Evolutionary conservation across 1,140 invertebrate species (phyloP).

Genomic region (Drosophila ironensis): DNA sequence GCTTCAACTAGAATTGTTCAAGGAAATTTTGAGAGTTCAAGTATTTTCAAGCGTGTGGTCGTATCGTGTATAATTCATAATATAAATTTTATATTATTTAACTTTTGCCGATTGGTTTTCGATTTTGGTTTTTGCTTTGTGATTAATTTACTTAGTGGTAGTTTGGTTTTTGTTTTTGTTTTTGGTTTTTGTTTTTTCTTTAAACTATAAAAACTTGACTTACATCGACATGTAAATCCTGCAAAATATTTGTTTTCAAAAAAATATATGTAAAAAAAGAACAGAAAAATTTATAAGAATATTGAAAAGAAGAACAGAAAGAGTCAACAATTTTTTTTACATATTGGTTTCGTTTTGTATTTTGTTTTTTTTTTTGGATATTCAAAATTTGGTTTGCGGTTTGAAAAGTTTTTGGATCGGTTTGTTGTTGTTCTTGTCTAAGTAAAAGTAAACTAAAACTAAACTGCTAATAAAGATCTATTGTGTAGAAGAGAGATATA

Average conservation of each 20-base stretch:
- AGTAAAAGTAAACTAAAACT: constrained; percentile 46
- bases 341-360: constrained; percentile 18
- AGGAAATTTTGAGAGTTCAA: not conserved
- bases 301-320: constrained; percentile 61
- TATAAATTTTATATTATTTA: constrained; percentile 40
- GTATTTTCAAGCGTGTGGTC: not conserved
- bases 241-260: constrained; percentile 82
- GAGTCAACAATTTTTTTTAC: constrained; percentile 14
- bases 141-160: constrained; percentile 31
- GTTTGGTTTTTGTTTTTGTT: constrained; percentile 10
- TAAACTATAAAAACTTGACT: constrained; percentile 82
- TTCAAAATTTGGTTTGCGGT: too few species aligned
- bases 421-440: constrained; percentile 19
- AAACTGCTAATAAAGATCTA: constrained; percentile 26
- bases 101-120: constrained; percentile 16
- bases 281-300: constrained; percentile 79
- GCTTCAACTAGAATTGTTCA: constrained; percentile 18
- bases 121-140: constrained; percentile 23
- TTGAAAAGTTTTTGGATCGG: not conserved
- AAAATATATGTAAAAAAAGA: constrained; percentile 70
- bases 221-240: constrained; percentile 85
- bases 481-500: constrained; percentile 8
- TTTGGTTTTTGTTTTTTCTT: constrained; percentile 27
- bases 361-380: constrained; percentile 7
- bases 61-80: not conserved